phyloP scores from a whole-genome alignment of 2,888 invertebrate genomes.

The Drymonia ruficornis region DNA sequence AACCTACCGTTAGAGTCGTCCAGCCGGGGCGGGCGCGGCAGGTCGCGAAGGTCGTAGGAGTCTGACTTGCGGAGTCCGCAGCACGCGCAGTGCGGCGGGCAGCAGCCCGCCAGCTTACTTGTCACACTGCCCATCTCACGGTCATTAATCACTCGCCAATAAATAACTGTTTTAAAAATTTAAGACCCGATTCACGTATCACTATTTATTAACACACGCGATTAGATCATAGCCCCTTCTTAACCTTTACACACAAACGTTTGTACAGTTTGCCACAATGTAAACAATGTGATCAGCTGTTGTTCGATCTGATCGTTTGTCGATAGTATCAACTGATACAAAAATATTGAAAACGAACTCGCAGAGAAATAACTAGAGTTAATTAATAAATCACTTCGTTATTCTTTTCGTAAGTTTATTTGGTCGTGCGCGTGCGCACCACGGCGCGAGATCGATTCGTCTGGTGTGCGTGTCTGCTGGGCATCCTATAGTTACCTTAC shows the following conservation, averaged over 20 bases:
- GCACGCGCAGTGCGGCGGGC: slow-evolving; percentile 54
- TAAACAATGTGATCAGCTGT: slow-evolving; percentile 61
- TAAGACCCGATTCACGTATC: slow-evolving; percentile 18
- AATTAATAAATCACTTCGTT: slow-evolving; percentile 11
- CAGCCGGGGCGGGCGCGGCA: slow-evolving; percentile 69
- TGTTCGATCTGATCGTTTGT: slow-evolving; percentile 42
- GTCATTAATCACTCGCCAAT: slow-evolving; percentile 27
- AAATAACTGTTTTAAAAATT: slow-evolving; percentile 33
- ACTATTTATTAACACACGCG: slow-evolving; percentile 45
- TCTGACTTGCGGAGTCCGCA: slow-evolving; percentile 52
- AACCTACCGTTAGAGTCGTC: slow-evolving; percentile 66
- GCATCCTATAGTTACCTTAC: slow-evolving; percentile 39
- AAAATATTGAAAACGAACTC: slow-evolving; percentile 11
- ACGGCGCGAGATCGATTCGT: slow-evolving; percentile 49
- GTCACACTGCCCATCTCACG: slow-evolving; percentile 67
- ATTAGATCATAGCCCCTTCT: slow-evolving; percentile 62
- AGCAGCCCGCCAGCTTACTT: slow-evolving; percentile 60
- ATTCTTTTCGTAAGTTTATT: slow-evolving; percentile 13
- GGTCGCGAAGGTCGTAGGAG: slow-evolving; percentile 68
- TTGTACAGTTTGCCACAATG: slow-evolving; percentile 46
- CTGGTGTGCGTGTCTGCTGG: slow-evolving; percentile 46
- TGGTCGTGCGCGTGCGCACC: slow-evolving; percentile 58
- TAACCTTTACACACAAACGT: slow-evolving; percentile 34
- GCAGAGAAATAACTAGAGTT: slow-evolving; percentile 2
- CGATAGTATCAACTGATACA: slow-evolving; percentile 6